Base-by-base conservation (phyloP, 2,888 invertebrate species). In the Pammene aurita region DNA sequence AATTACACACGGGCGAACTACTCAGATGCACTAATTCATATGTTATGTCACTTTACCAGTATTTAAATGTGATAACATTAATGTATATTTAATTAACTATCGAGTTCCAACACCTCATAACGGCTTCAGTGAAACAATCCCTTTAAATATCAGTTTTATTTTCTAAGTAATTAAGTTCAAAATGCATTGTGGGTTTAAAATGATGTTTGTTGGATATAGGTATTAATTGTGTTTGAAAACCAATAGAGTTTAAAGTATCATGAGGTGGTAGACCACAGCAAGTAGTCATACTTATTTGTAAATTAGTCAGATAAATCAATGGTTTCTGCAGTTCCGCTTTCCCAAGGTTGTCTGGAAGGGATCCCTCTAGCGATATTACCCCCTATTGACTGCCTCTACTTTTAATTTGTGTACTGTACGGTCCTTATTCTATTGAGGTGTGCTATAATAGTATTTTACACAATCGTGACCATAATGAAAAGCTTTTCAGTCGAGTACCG, bases 51-150 rank as follows among this genome's bases (percentile, higher is more conserved):
- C 7, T 54, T 34, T 34, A 26, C 16, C 9, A 48, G 5, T 26
- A 34, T 54, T 35, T 34, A 54, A 34, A 0, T 54, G 9, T 34
- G 34, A 52, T 52, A 52, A 7, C n/a, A n/a, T 54, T 34, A 54
- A 54, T 34, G 34, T 34, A n/a, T 54, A 54, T 54, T 54, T 34
- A 34, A 54, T 54, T 26, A 54, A 5, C 16, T 50, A 16, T 16
- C 16, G 10, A 48, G 16, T 38, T 9, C 16, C 7, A 13, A 14
- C 44, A 48, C 16, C 14, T 48, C 14, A 9, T 48, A 11, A 50
- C 16, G 11, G 5, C 18, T 26, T 26, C 9, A 5, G 42, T 42
- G 4, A 42, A 42, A 9, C 10, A 48, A 26, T 18, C 11, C 18
- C 0, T 6, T 50, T 6, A 48, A 48, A 16, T 10, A 16, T 9